A percentile compares a stretch with the other conserved stretches of the same genome.
These are phyloP conservation scores for Fragum fragum DNA, from an alignment of 2,888 invertebrate genomes.

Conservation along the genomic window DNA sequence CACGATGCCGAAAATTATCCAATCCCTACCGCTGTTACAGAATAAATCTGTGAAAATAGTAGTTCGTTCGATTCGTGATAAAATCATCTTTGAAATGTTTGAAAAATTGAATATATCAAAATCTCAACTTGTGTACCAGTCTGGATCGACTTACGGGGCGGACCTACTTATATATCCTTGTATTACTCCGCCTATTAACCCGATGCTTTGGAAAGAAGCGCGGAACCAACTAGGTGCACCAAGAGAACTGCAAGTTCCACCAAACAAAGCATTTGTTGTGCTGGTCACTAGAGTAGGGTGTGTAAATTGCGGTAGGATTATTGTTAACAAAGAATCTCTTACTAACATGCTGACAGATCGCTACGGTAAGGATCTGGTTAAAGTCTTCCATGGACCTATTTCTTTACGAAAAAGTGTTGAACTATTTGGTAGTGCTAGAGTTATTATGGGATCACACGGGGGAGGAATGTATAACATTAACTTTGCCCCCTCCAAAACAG, in stretches of 20 bases:
- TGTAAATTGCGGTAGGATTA: slow-evolving; percentile 28
- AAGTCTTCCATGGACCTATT: slow-evolving; percentile 24
- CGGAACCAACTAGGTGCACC: slow-evolving; percentile 20
- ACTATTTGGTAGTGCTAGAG: slow-evolving; percentile 26
- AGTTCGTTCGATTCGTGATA: slow-evolving; percentile 16
- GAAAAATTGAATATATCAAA: slow-evolving; percentile 33
- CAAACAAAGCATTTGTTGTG: slow-evolving; percentile 19
- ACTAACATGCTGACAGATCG: slow-evolving; percentile 8
- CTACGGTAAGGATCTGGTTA: slow-evolving; percentile 10
- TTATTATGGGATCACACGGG: slow-evolving; percentile 39
- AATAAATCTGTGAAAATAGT: slow-evolving; percentile 16
- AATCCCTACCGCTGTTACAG: slow-evolving; percentile 26
- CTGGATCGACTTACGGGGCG: slow-evolving; percentile 7
- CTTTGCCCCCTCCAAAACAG: slow-evolving; percentile 26
- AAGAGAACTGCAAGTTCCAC: neutral
- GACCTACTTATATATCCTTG: slow-evolving; percentile 33
- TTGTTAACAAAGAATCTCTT: slow-evolving; percentile 15
- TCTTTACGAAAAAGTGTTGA: slow-evolving; percentile 16
- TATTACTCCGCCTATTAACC: slow-evolving; percentile 44
- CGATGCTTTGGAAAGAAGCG: slow-evolving; percentile 37
- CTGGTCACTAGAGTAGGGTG: slow-evolving; percentile 28
- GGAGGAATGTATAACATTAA: slow-evolving; percentile 41
- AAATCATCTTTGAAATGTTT: slow-evolving; percentile 33
- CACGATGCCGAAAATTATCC: slow-evolving; percentile 43
- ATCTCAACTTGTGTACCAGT: slow-evolving; percentile 10